Evolutionary conservation across 2,888 invertebrate species (phyloP).

Genomic region (Hoplodrina ambigua): DNA sequence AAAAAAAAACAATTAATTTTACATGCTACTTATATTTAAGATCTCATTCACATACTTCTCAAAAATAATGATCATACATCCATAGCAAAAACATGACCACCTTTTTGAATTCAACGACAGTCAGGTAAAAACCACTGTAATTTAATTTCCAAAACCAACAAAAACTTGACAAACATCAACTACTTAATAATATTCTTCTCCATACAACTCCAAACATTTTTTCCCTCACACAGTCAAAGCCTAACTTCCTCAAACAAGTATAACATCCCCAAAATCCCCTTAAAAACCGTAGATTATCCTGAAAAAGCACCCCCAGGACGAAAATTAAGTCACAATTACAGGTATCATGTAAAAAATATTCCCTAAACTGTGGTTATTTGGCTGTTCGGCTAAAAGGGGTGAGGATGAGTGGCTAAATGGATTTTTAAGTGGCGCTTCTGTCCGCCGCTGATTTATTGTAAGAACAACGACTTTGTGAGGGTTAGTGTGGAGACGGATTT

Average conservation of each 20-base stretch:
- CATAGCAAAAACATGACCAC: too few species aligned
- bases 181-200: too few species aligned
- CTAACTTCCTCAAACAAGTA: slow-evolving; percentile 6
- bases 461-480: slow-evolving; percentile 67
- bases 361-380: slow-evolving; percentile 69
- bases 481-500: slow-evolving; percentile 64
- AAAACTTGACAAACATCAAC: too few species aligned
- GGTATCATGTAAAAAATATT: slow-evolving; percentile 69
- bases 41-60: too few species aligned
- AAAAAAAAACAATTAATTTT: too few species aligned
- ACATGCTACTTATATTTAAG: too few species aligned
- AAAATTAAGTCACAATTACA: slow-evolving; percentile 62
- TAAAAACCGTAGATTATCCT: slow-evolving; percentile 49
- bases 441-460: slow-evolving; percentile 83
- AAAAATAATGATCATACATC: too few species aligned
- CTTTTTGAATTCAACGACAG: too few species aligned
- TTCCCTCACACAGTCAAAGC: not conserved
- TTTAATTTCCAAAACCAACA: too few species aligned
- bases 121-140: too few species aligned
- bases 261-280: slow-evolving; percentile 14
- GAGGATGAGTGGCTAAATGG: slow-evolving; percentile 74
- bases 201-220: too few species aligned
- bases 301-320: slow-evolving; percentile 53
- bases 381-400: slow-evolving; percentile 48
- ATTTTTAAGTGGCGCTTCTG: slow-evolving; percentile 83